These are phyloP conservation scores for Drosophila phalerata DNA, from an alignment of 2,888 invertebrate genomes.

Conservation along the genomic window DNA sequence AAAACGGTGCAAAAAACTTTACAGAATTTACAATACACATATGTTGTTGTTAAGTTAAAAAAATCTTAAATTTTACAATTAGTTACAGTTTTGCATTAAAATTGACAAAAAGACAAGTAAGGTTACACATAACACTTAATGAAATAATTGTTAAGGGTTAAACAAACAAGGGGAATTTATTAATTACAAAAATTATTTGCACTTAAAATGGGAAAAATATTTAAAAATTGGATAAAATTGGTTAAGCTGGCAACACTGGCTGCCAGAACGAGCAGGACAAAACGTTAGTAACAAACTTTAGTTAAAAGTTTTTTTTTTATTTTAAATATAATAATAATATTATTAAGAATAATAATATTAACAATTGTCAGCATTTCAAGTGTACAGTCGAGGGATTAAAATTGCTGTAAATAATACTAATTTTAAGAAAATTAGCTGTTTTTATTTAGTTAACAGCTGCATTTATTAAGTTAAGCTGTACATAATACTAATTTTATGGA, in stretches of 20 bases:
- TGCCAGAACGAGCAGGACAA: conserved; percentile 3
- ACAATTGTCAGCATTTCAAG: conserved; percentile 41
- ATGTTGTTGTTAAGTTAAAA: conserved; percentile 35
- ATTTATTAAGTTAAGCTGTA: no score
- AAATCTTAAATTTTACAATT: conserved; percentile 57
- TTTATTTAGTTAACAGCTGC: no score
- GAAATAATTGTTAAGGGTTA: conserved; percentile 38
- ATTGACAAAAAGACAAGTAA: conserved; percentile 31
- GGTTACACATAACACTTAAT: conserved; percentile 52
- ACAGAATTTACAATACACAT: conserved; percentile 72
- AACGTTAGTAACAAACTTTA: conserved; percentile 20
- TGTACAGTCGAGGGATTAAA: conserved; percentile 20
- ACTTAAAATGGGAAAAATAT: conserved; percentile 18
- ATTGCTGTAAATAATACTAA: neutral
- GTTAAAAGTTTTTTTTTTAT: neutral
- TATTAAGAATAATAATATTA: neutral
- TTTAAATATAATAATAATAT: no score
- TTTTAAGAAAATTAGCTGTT: neutral
- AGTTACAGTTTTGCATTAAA: conserved; percentile 57
- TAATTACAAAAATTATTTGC: conserved; percentile 22
- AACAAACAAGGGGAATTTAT: conserved; percentile 34
- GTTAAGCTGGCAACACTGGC: conserved; percentile 12
- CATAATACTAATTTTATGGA: no score
- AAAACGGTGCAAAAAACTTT: conserved; percentile 83
- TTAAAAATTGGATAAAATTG: neutral